These are phyloP conservation scores for Ephestia elutella DNA, from an alignment of 1,140 invertebrate species.

Conservation along the genomic window DNA sequence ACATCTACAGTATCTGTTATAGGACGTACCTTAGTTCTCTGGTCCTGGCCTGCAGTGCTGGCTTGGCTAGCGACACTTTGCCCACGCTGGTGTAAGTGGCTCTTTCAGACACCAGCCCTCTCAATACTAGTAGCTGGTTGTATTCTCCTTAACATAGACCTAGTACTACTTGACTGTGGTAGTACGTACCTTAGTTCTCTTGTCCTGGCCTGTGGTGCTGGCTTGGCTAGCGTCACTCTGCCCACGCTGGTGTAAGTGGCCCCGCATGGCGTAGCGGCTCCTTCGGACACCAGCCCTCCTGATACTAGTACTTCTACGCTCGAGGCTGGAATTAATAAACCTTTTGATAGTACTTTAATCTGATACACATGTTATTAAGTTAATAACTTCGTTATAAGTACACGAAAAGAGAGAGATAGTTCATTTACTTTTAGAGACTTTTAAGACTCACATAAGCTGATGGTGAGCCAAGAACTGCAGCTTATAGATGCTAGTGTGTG, in stretches of 20 bases:
- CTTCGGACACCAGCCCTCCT: slow-evolving; percentile 71
- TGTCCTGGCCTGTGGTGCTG: slow-evolving; percentile 53
- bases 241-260: slow-evolving; percentile 65
- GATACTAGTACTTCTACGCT: slow-evolving; percentile 77
- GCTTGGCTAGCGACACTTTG: slow-evolving; percentile 53
- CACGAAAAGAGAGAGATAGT: too few relatives aligned
- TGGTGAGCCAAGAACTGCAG: too few relatives aligned
- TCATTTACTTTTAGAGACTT: too few relatives aligned
- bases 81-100: slow-evolving; percentile 63
- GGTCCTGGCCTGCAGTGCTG: slow-evolving; percentile 54
- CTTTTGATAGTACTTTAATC: too few relatives aligned
- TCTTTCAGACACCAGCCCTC: slow-evolving; percentile 69
- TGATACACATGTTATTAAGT: too few relatives aligned
- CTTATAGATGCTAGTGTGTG: too few relatives aligned
- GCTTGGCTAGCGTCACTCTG: slow-evolving; percentile 53
- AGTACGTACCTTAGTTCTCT: slow-evolving; percentile 58
- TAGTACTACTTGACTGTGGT: too few relatives aligned
- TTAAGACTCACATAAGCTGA: slow-evolving; percentile 88
- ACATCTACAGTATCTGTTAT: too few relatives aligned
- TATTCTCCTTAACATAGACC: too few relatives aligned
- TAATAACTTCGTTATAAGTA: too few relatives aligned
- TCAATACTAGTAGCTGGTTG: slow-evolving; percentile 76
- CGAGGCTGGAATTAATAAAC: slow-evolving; percentile 63
- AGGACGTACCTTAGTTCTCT: slow-evolving; percentile 65
- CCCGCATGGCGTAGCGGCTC: slow-evolving; percentile 58